These are phyloP conservation scores for Limnodromus scolopaceus DNA, from an alignment of 2,797 vertebrate genomes.

Conservation along the genomic window DNA sequence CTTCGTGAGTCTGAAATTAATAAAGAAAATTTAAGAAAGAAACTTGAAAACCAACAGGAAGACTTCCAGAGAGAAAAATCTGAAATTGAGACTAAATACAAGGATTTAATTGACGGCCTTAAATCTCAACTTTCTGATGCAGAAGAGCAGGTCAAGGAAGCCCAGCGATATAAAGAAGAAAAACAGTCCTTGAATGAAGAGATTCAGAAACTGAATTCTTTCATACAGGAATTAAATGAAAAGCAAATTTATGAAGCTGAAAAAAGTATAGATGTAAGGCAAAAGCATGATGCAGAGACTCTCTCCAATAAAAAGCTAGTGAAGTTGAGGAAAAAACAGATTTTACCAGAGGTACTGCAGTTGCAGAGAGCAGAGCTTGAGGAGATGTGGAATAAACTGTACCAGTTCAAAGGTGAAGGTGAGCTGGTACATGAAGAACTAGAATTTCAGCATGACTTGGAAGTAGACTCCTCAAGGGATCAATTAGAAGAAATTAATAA, in stretches of 20 bases:
- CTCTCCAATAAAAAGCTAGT: conserved; percentile 57
- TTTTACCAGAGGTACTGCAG: not conserved
- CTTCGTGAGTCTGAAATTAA: conserved; percentile 39
- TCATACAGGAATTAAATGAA: conserved; percentile 75
- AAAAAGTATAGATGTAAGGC: conserved; percentile 1
- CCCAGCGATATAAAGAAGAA: conserved; percentile 79
- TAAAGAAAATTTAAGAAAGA: conserved; percentile 50
- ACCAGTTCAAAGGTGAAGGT: conserved; percentile 31
- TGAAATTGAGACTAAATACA: conserved; percentile 73
- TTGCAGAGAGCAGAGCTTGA: conserved; percentile 33
- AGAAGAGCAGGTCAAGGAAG: conserved; percentile 76
- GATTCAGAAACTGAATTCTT: conserved; percentile 48
- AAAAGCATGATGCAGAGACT: conserved; percentile 51
- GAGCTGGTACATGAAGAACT: conserved; percentile 15
- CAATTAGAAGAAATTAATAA: conserved; percentile 59
- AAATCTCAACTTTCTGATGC: conserved; percentile 43
- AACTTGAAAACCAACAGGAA: conserved; percentile 76
- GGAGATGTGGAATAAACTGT: conserved; percentile 51
- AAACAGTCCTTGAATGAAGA: conserved; percentile 81
- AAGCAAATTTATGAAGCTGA: conserved; percentile 69
- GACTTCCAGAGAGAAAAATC: conserved; percentile 72
- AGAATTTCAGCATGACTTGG: conserved; percentile 11
- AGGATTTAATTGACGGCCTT: conserved; percentile 70
- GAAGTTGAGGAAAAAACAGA: conserved; percentile 66
- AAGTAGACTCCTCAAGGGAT: not conserved